Evolutionary conservation across 2,888 invertebrate species (phyloP), one percentile per base, ranked within the genome.

Genomic region (Gymnosoma rotundatum): DNA sequence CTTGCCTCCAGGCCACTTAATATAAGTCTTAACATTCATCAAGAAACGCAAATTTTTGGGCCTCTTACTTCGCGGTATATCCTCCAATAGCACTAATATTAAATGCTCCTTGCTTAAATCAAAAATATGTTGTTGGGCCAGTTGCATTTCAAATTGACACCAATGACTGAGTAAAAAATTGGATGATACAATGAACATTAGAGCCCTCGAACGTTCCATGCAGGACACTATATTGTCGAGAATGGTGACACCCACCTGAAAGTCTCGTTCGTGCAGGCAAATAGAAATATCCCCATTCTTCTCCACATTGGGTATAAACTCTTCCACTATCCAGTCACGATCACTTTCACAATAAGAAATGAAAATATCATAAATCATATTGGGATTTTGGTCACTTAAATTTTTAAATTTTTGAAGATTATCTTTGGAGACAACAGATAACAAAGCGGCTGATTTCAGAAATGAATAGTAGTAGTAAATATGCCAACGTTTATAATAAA

Each of bases 101-200:
- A 96, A 90, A 70, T 94, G 94, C 86, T 95, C 95, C 18, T 94
- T 92, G 42, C 94, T 93, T 0, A 94, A 94, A 89, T 95, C 95
- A 78, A 95, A 91, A 2, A 95, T 92, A 72, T 94, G 94, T 88
- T 95, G 94, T 81, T 95, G 95, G 0, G 95, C 95, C 61, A 95
- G 88, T 87, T 95, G 94, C 94, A 95, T 94, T 90, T 96, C 95
- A 86, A 95, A 95, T 87, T 95, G 94, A 87, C 95, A 95, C 95
- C 95, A 96, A 85, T 95, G 94, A 86, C 95, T 95, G 10, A 93
- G 91, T 9, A 95, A 90, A 89, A 95, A 95, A 86, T 93, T 92
- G 54, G 94, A 93, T 0, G 95, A 95, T 16, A 95, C 93, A 10
- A 96, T 93, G 78, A 95, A 90, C 91, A 95, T 93, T 0, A 95